Evolutionary conservation across 1,140 invertebrate genomes (phyloP).

Genomic region (Drosophila hydei): DNA sequence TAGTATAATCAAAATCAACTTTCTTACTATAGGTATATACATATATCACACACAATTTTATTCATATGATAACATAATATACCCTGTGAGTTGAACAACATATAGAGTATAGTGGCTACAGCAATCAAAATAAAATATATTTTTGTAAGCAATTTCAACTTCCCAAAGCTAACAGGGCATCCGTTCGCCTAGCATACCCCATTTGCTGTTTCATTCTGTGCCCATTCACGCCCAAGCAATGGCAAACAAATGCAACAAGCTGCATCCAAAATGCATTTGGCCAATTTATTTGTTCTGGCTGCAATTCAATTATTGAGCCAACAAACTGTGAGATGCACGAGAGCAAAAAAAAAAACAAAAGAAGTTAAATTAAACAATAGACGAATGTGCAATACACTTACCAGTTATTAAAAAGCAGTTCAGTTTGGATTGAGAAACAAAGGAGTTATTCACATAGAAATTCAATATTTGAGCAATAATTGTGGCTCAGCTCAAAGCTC

Average conservation of each 20-base stretch:
- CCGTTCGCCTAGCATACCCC: neutral
- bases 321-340: slow-evolving; percentile 19
- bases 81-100: too few species aligned
- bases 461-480: too few species aligned
- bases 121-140: too few species aligned
- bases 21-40: too few species aligned
- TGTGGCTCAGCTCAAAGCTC: too few species aligned
- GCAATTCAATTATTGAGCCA: slow-evolving; percentile 28
- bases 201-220: neutral
- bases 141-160: neutral
- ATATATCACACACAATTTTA: too few species aligned
- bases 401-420: too few species aligned
- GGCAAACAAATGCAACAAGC: slow-evolving; percentile 15
- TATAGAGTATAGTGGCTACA: too few species aligned
- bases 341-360: slow-evolving; percentile 2
- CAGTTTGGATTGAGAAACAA: too few species aligned
- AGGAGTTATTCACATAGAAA: too few species aligned
- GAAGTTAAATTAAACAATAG: neutral
- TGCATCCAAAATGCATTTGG: slow-evolving; percentile 14
- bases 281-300: slow-evolving; percentile 37
- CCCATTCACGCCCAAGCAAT: slow-evolving; percentile 36
- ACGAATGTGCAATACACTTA: neutral
- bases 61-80: too few species aligned
- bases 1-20: too few species aligned
- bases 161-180: neutral